Evolutionary conservation across 2,797 vertebrate species (phyloP).

Genomic region (Sphenodon punctatus): DNA sequence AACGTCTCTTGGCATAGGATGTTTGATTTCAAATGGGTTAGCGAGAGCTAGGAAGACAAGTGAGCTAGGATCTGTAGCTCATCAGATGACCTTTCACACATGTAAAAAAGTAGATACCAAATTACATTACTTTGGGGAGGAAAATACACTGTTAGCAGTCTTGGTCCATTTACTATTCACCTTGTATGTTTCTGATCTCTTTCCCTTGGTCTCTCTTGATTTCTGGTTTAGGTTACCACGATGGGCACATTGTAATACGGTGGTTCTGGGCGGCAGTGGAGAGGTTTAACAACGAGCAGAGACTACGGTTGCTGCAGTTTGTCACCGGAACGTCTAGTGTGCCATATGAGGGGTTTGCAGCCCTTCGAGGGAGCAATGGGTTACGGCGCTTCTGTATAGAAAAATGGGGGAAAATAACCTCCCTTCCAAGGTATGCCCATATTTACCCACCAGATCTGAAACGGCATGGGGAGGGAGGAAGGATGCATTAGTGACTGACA

Average conservation of each 20-base stretch:
- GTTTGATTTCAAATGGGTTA: background rate
- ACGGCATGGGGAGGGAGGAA: background rate
- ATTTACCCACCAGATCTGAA: background rate
- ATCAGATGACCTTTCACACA: too few species aligned
- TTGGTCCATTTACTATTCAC: background rate
- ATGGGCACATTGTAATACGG: conserved; percentile 94
- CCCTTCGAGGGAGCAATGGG: conserved; percentile 94
- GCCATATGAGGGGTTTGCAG: conserved; percentile 93
- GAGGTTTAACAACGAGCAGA: conserved; percentile 96
- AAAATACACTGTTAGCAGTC: too few species aligned
- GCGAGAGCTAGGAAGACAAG: background rate
- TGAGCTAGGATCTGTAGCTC: too few species aligned
- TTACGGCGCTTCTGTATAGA: conserved; percentile 96
- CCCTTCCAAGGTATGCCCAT: conserved; percentile 88
- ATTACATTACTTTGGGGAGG: background rate
- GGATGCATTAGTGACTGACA: background rate
- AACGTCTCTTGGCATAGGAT: background rate
- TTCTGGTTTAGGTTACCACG: conserved; percentile 87
- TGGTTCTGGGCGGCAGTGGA: conserved; percentile 98
- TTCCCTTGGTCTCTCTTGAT: background rate
- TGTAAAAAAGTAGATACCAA: background rate
- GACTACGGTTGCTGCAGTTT: conserved; percentile 91
- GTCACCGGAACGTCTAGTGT: conserved; percentile 97
- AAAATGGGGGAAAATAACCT: conserved; percentile 97
- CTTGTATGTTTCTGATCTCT: background rate